Percentiles rank a stretch among this genome's conserved stretches.
These are phyloP conservation scores for Setophaga petechia DNA, from an alignment of 2,113 vertebrate species.

Conservation along the genomic window DNA sequence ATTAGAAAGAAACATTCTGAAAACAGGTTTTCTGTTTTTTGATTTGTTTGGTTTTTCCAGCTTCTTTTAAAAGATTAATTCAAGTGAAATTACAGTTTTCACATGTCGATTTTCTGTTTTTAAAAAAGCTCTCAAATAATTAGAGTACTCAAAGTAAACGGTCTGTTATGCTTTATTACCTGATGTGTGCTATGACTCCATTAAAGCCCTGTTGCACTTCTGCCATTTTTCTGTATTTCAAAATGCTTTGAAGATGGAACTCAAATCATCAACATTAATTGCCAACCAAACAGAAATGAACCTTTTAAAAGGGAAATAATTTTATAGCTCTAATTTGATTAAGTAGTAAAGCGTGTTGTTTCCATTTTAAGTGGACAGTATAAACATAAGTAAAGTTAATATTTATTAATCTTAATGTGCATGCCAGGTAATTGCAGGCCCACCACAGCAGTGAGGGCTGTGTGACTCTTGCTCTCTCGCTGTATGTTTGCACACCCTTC, in stretches of 20 bases:
- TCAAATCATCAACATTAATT: conserved; percentile 77
- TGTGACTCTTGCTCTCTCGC: background rate
- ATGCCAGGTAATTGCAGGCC: conserved; percentile 24
- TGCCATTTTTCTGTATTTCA: conserved; percentile 63
- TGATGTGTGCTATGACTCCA: conserved; percentile 69
- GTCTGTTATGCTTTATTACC: conserved; percentile 76
- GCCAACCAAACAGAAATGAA: conserved; percentile 74
- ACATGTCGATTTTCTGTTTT: background rate
- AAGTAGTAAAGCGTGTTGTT: conserved; percentile 71
- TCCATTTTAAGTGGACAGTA: conserved; percentile 66
- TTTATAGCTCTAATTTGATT: conserved; percentile 79
- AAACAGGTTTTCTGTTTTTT: rapidly evolving
- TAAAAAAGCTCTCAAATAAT: conserved; percentile 79
- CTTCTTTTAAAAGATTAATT: background rate
- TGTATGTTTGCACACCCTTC: background rate
- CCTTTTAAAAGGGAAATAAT: conserved; percentile 75
- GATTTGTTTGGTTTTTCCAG: background rate
- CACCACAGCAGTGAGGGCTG: background rate
- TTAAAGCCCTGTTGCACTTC: conserved; percentile 69
- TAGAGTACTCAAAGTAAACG: conserved; percentile 72
- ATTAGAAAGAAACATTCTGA: background rate
- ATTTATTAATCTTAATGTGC: conserved; percentile 69
- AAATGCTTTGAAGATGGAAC: conserved; percentile 61
- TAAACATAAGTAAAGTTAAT: conserved; percentile 70
- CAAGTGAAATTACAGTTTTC: conserved; percentile 21